Evolutionary conservation across 1,140 invertebrate genomes (phyloP), one percentile per base, ranked within the genome.

Genomic region (Euura saliciscinereae): DNA sequence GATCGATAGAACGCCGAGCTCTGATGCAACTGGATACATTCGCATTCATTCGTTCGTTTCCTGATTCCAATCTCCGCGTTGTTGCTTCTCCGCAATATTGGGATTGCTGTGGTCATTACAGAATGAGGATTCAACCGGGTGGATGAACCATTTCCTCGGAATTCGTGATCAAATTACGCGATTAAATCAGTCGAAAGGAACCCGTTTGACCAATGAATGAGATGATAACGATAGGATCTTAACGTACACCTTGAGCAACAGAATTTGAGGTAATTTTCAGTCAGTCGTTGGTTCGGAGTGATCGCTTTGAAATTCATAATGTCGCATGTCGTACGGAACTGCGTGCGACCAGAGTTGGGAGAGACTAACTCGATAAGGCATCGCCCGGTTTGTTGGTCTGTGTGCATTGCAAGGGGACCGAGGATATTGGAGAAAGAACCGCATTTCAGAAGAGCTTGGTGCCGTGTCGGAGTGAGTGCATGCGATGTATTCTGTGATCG

Each of bases 341-440:
- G 51, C 51, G 51, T 59, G 13, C 10, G 51, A 59, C 10, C 51
- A 59, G 13, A 59, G 51, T 59, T 59, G 51, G 8, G 8, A 4
- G 5, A 59, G 51, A 59, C 51, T 59, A 59, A 59, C 51, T 59
- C 51, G 51, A 59, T 59, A 59, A 59, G 51, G 51, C 51, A 11
- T 59, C 51, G 8, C 10, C 51, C 51, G 5, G 13, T 59, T 59
- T 59, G 51, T 59, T 59, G 51, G 5, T 11, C 51, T n/a, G 51
- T 59, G 51, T 59, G 51, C 28, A 28, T 28, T 28, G 28, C 28
- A 28, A 28, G 28, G 28, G 1, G 28, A 28, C 28, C 28, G 28
- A 28, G 28, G 28, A 28, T 28, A 1, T 28, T 28, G 28, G 28
- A 59, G 51, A n/a, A 59, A 6, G 51, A 59, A n/a, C 51, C 13